These are phyloP conservation scores for Dromiciops gliroides DNA, from an alignment of 2,113 vertebrate species.

Conservation along the genomic window DNA sequence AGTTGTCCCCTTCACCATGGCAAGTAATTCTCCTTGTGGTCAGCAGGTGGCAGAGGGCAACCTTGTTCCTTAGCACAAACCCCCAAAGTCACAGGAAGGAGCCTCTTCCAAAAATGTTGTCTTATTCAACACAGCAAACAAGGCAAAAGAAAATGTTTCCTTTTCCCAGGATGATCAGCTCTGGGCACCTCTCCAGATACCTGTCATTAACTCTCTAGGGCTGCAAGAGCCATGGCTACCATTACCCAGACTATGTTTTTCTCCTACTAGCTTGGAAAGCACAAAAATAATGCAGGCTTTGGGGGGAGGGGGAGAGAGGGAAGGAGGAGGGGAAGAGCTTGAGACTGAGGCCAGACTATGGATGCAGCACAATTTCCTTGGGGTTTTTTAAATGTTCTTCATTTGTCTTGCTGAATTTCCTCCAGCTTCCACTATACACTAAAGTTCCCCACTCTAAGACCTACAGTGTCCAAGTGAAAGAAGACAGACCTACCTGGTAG, in stretches of 20 bases:
- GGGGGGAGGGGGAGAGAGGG: neutral
- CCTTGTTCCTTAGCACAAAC: neutral
- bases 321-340: neutral
- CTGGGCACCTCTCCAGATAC: neutral
- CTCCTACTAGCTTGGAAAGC: neutral
- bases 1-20: neutral
- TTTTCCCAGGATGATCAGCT: neutral
- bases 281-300: neutral
- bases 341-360: neutral
- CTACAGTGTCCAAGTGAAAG: neutral
- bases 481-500: constrained; percentile 70
- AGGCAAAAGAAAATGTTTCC: neutral
- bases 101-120: neutral
- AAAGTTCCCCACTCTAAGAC: neutral
- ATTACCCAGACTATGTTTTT: neutral
- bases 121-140: neutral
- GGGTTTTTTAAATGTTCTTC: neutral
- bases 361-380: neutral
- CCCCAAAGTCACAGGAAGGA: neutral
- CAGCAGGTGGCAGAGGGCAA: neutral
- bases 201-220: neutral
- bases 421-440: neutral
- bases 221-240: neutral
- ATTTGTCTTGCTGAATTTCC: neutral
- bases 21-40: neutral